Percentiles rank a stretch among this genome's conserved stretches.
Evolutionary conservation across 2,797 vertebrate species (phyloP).

Genomic region (Hephaestus fuliginosus): DNA sequence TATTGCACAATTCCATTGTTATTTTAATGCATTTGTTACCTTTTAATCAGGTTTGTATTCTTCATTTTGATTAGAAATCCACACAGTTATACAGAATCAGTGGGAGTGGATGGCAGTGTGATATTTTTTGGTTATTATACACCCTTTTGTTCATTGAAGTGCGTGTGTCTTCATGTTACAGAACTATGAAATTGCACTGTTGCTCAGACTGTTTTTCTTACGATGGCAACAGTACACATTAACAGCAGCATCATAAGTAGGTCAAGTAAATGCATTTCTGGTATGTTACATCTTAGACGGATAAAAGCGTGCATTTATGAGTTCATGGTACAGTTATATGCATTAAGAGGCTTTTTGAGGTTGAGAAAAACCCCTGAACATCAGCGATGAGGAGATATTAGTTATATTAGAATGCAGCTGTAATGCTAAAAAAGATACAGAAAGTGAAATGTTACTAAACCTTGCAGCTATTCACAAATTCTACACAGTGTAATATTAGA

Average conservation of each 20-base stretch:
- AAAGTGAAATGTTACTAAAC: slow-evolving; percentile 5
- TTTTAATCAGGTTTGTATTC: not conserved
- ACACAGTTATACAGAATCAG: not conserved
- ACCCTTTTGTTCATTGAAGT: not conserved
- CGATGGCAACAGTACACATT: not conserved
- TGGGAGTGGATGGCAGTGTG: not conserved
- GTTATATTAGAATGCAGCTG: not conserved
- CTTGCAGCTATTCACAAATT: slow-evolving; percentile 10
- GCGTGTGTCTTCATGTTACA: not conserved
- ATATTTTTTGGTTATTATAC: not conserved
- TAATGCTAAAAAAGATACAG: not conserved
- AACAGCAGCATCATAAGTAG: slow-evolving; percentile 12
- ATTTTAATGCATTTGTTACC: not conserved
- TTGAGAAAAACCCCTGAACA: not conserved
- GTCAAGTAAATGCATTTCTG: slow-evolving; percentile 28
- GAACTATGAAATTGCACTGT: slow-evolving; percentile 6
- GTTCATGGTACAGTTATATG: slow-evolving; percentile 4
- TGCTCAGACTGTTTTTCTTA: not conserved
- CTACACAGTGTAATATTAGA: slow-evolving; percentile 9
- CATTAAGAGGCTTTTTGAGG: not conserved
- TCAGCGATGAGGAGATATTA: slow-evolving; percentile 2
- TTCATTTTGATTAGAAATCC: not conserved
- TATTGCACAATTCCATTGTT: slow-evolving; percentile 6
- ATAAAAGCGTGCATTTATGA: slow-evolving; percentile 8
- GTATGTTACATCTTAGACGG: slow-evolving; percentile 7